Percentiles rank a stretch among this genome's conserved stretches.
Evolutionary conservation across 1,140 invertebrate species (phyloP).

Genomic region (Coptotermes formosanus): DNA sequence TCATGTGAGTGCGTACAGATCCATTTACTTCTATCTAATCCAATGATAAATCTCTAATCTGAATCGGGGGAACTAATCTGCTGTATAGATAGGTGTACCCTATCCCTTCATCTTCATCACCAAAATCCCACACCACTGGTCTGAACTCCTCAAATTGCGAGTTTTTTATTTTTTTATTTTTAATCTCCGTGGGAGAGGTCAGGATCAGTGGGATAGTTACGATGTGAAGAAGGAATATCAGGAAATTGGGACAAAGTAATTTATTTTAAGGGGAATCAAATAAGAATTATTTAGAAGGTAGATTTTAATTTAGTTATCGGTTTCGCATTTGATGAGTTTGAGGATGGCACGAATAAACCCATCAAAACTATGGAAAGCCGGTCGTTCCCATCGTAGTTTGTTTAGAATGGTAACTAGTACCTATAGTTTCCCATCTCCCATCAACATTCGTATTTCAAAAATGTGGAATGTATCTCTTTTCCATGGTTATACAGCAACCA

Average conservation of each 20-base stretch:
- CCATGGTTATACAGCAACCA: too few species aligned
- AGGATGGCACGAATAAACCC: too few species aligned
- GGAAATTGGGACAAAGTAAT: neutral
- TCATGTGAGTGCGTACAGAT: neutral
- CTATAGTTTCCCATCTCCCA: too few species aligned
- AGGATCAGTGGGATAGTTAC: neutral
- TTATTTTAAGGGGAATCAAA: neutral
- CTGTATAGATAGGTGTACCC: neutral
- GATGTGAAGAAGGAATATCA: neutral
- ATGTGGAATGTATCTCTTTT: too few species aligned
- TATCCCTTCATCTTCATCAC: neutral
- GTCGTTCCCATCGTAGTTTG: too few species aligned
- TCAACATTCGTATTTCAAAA: too few species aligned
- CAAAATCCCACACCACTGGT: neutral
- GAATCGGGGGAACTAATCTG: neutral
- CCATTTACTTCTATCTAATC: constrained; percentile 15
- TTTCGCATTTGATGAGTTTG: too few species aligned
- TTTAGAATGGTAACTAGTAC: too few species aligned
- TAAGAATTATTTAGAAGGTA: neutral
- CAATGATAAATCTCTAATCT: constrained; percentile 12
- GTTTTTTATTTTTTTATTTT: neutral
- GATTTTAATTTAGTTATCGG: neutral
- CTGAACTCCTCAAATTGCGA: neutral
- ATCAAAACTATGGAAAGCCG: too few species aligned
- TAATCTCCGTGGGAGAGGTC: neutral